Evolutionary conservation across 2,797 vertebrate genomes (phyloP).

Genomic region (Carcharodon carcharias): DNA sequence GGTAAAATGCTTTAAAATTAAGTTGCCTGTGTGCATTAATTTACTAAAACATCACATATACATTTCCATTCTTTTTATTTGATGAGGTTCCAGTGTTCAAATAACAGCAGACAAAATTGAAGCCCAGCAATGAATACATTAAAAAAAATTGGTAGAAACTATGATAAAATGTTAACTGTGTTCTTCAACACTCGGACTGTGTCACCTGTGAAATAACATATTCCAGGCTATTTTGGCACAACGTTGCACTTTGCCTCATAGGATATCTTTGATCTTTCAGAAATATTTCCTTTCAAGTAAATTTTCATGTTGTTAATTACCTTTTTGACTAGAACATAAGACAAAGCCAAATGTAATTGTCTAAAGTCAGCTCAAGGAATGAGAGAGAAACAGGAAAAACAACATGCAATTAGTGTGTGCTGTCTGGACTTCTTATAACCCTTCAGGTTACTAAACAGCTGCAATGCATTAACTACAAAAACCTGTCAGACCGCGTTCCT

Average conservation of each 20-base stretch:
- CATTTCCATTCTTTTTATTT: not conserved
- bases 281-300: conserved; percentile 17
- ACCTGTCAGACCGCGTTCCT: not conserved
- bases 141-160: not conserved
- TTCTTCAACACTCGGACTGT: too few relatives aligned
- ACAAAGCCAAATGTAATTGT: conserved; percentile 27
- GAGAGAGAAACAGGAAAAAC: not conserved
- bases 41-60: not conserved
- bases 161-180: not conserved
- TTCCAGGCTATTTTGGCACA: not conserved
- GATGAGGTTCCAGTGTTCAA: not conserved
- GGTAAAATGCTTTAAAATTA: not conserved
- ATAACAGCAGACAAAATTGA: not conserved
- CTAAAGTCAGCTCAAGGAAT: not conserved
- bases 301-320: conserved; percentile 26
- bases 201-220: not conserved
- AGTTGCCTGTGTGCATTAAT: not conserved
- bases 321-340: not conserved
- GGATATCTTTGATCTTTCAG: not conserved
- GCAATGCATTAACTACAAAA: conserved; percentile 23
- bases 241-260: not conserved
- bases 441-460: conserved; percentile 25
- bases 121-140: not conserved
- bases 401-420: conserved; percentile 20
- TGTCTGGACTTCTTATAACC: conserved; percentile 6